Base-by-base conservation (phyloP, 2,797 vertebrate species). In the Lateolabrax maculatus region DNA sequence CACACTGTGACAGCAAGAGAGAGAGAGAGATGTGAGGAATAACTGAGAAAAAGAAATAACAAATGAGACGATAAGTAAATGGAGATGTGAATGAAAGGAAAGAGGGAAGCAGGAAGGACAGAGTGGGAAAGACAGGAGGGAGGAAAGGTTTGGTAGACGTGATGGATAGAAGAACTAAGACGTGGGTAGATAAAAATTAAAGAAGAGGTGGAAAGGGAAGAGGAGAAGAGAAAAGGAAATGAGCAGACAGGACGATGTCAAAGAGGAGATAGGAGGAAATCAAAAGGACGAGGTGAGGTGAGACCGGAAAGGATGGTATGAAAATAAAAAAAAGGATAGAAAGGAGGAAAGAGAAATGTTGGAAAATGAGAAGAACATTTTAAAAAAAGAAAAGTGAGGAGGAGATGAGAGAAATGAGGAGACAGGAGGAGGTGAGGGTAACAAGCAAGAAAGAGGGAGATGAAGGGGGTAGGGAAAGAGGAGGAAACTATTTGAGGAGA, bases 1-100 rank as follows among this genome's bases (percentile, higher is more conserved):
- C 87, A 57, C 34, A 37, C 82, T 67, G 81, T 7, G 86, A 76
- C 36, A 2, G 55, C 51, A 11, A 48, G 48, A 27, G 27, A 25
- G 67, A 60, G 53, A 46, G 2, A 3, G n/a, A 46, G 46, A 53
- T 12, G 31, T 3, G 70, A 72, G 39, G 41, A 70, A 43, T 12
- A 49, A 66, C 29, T 13, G 68, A 39, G 53, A 11, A 29, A 41
- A 46, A 25, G 48, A 36, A 56, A 10, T 23, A 71, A 53, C 25
- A 58, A 71, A 82, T 49, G 60, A 81, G 53, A 63, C 66, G 49
- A 71, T 63, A 34, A 76, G 23, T 10, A 55, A 57, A 53, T 23
- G 34, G 66, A 56, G 36, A 56, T 3, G 18, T 9, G 5, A 29
- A n/a, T 10, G 21, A 12, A 62, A 72, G 75, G 37, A 58, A 31